phyloP scores from a whole-genome alignment of 2,113 vertebrate genomes.

The Hystrix brachyura region DNA sequence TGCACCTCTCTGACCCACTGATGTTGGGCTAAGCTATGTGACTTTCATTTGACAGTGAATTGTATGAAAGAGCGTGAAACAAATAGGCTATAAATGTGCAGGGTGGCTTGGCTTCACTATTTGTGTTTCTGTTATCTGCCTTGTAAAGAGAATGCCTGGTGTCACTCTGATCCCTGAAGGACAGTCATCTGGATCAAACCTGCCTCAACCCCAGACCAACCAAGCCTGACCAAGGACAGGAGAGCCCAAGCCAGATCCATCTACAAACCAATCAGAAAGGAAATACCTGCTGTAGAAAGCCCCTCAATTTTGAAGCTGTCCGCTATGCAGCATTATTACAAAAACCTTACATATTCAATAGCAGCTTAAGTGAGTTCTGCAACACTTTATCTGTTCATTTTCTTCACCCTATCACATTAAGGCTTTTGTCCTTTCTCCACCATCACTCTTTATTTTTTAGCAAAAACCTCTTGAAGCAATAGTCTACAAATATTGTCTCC shows the following conservation, averaged over 20 bases:
- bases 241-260: not conserved
- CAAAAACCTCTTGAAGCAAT: conserved; percentile 6
- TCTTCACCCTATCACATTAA: not conserved
- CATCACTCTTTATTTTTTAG: not conserved
- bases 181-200: not conserved
- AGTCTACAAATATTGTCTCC: not conserved
- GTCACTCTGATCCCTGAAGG: not conserved
- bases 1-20: not conserved
- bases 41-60: not conserved
- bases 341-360: conserved; percentile 3
- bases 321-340: not conserved
- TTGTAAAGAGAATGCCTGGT: not conserved
- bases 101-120: not conserved
- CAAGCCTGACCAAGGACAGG: not conserved
- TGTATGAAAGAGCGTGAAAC: not conserved
- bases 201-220: not conserved
- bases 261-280: not conserved
- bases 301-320: not conserved
- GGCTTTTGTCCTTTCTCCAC: not conserved
- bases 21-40: not conserved
- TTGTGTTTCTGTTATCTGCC: not conserved
- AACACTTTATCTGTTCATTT: not conserved
- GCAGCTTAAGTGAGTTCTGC: not conserved
- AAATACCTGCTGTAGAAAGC: not conserved
- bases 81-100: not conserved